Base-by-base conservation (phyloP, 2,888 invertebrate genomes). In the Teleiodes luculella region DNA sequence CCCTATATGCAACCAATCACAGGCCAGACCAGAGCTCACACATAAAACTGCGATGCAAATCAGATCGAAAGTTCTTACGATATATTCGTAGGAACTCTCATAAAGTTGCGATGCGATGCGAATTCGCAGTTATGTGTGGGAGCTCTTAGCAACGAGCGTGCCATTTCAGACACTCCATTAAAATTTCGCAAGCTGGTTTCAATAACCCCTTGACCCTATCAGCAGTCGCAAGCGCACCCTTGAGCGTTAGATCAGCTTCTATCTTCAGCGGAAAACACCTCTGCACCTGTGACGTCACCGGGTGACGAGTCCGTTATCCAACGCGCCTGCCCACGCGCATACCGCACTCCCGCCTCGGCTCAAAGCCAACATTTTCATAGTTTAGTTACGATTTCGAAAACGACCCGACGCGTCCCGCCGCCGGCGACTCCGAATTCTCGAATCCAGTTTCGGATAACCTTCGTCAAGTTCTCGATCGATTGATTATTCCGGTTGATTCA, bases 341-440 rank as follows among this genome's bases (percentile, higher is more conserved):
- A 79, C 86, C 85, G 68, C 55, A 78, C 77, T 75, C 80, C 80
- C 84, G 80, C 85, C 84, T 86, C 85, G 89, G 88, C 85, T 65
- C 61, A 61, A 63, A 67, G 87, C 89, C 89, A 88, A 87, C 70
- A 79, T 80, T 86, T 85, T 83, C 86, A 81, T 86, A 89, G 88
- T 89, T 87, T 89, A 88, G 89, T 88, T 87, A 87, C 89, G 88
- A 89, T 87, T 88, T 84, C 89, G 89, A 89, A 88, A 89, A 89
- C 89, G 89, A 89, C 86, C 89, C 89, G 89, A 88, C 89, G 87
- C 86, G 87, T 88, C 83, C 83, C 86, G 83, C 86, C 86, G 88
- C 88, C 87, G 89, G 86, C 85, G 85, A 86, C 76, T 75, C 81
- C 82, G 82, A 78, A 78, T 80, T 67, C 62, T 76, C 80, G 80